Evolutionary conservation across 2,797 vertebrate species (phyloP).

Genomic region (Pipistrellus nathusii): DNA sequence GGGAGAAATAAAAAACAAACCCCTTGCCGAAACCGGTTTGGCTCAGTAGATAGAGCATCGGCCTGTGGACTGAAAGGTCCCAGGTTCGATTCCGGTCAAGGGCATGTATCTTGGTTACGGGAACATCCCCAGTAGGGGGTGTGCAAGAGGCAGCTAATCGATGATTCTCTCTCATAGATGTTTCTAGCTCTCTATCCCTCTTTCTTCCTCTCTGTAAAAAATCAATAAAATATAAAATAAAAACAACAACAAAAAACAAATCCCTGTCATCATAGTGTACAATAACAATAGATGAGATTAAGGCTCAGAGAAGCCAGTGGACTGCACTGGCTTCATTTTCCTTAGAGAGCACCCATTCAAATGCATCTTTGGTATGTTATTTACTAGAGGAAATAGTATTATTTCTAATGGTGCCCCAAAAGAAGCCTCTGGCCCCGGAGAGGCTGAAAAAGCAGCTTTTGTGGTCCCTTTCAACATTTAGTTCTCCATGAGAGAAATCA

Average conservation of each 20-base stretch:
- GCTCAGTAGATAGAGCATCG: too few species aligned
- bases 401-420: neutral
- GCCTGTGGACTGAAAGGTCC: too few species aligned
- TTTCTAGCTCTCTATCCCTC: too few species aligned
- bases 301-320: neutral
- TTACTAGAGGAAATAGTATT: constrained; percentile 25
- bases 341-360: constrained; percentile 5
- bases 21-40: too few species aligned
- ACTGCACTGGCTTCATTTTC: neutral
- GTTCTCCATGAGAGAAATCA: constrained; percentile 83
- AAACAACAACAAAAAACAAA: neutral
- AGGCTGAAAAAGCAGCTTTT: constrained; percentile 81
- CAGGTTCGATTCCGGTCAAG: too few species aligned
- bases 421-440: constrained; percentile 60
- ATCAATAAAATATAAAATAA: too few species aligned
- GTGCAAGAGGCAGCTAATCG: too few species aligned
- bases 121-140: too few species aligned
- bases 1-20: neutral
- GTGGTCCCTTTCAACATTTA: constrained; percentile 77
- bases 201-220: too few species aligned
- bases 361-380: constrained; percentile 13
- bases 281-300: constrained; percentile 57
- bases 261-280: neutral
- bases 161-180: too few species aligned
- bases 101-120: too few species aligned